These are phyloP conservation scores for Macrophya annulata DNA, from an alignment of 2,888 invertebrate genomes.

Conservation along the genomic window DNA sequence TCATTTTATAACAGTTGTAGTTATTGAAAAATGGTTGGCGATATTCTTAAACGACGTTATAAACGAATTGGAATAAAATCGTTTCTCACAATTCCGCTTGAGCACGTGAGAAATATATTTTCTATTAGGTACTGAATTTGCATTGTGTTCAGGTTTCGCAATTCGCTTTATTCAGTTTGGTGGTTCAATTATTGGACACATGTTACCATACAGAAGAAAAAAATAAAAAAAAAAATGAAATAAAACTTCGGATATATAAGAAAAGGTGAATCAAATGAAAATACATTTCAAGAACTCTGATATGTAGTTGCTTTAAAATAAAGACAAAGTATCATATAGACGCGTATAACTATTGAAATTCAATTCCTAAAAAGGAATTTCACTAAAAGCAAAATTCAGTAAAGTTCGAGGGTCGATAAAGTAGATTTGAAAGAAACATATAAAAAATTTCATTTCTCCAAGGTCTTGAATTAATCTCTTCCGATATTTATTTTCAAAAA, in stretches of 20 bases:
- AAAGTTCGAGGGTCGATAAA: neutral
- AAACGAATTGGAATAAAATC: neutral
- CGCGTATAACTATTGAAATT: neutral
- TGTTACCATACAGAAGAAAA: neutral
- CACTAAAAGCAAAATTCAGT: neutral
- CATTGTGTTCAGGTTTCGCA: neutral
- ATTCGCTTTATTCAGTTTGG: neutral
- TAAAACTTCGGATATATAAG: neutral
- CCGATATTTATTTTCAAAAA: too few species aligned
- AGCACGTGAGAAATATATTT: neutral
- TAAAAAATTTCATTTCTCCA: neutral
- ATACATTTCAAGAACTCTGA: neutral
- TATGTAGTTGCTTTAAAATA: neutral
- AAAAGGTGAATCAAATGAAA: neutral
- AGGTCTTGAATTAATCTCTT: neutral
- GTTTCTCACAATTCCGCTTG: neutral
- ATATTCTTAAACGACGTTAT: neutral
- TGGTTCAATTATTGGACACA: slow-evolving; percentile 21
- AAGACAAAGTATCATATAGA: neutral
- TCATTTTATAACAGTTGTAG: neutral
- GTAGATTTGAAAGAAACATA: neutral
- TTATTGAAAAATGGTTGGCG: neutral
- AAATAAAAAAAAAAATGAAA: too few species aligned
- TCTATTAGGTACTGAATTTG: neutral
- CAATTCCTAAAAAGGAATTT: neutral